Percentiles rank a stretch among this genome's conserved stretches.
Evolutionary conservation across 2,113 vertebrate species (phyloP).

Genomic region (Aegypius monachus): DNA sequence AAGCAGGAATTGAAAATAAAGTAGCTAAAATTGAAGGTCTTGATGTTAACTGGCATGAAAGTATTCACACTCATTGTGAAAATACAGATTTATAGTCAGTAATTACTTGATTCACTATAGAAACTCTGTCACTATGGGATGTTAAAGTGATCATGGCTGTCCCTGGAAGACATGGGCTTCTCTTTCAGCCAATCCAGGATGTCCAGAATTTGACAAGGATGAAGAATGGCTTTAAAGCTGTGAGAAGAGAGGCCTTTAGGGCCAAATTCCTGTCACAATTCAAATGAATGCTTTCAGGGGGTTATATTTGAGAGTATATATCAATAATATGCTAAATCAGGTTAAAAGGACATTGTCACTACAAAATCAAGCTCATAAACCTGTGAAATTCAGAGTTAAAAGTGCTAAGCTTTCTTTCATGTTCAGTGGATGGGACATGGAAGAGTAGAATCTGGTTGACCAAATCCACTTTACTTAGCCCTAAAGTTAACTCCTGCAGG

Average conservation of each 20-base stretch:
- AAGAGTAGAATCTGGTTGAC: no score
- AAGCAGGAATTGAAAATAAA: neutral
- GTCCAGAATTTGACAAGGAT: neutral
- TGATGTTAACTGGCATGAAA: neutral
- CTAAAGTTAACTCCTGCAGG: neutral
- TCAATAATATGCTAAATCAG: neutral
- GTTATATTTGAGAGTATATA: neutral
- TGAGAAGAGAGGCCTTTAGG: neutral
- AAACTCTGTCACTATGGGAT: neutral
- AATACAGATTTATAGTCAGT: neutral
- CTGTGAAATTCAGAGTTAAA: no score
- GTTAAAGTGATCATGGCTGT: neutral
- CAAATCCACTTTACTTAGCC: neutral
- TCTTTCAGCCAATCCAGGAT: neutral
- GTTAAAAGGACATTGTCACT: neutral
- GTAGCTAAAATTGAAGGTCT: neutral
- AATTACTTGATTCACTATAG: neutral
- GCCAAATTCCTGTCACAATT: neutral
- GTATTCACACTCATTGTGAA: neutral
- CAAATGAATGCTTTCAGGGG: neutral
- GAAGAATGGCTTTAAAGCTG: neutral
- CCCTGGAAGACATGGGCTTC: neutral
- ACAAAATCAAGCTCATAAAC: neutral
- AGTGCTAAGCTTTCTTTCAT: no score
- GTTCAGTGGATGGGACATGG: no score